Evolutionary conservation across 1,140 invertebrate genomes (phyloP).

Genomic region (Leptinotarsa undecemlineata): DNA sequence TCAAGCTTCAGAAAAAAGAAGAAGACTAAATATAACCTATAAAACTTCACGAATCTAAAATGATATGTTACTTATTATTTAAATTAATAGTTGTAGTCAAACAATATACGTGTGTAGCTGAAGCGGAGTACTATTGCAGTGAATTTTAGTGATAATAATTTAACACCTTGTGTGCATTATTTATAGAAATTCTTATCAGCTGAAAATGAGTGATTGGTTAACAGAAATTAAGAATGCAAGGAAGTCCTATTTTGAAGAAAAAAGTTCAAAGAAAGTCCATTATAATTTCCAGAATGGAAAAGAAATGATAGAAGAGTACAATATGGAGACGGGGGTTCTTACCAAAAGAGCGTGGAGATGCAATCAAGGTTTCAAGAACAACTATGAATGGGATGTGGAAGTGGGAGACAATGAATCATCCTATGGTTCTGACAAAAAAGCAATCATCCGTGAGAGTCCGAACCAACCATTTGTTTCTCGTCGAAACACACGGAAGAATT

Average conservation of each 20-base stretch:
- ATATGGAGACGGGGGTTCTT: slow-evolving; percentile 70
- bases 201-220: slow-evolving; percentile 65
- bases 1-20: too few species aligned
- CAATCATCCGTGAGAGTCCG: slow-evolving; percentile 65
- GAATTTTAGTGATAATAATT: too few species aligned
- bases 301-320: slow-evolving; percentile 81
- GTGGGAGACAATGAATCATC: slow-evolving; percentile 70
- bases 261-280: slow-evolving; percentile 71
- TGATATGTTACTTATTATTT: too few species aligned
- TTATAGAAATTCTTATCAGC: too few species aligned
- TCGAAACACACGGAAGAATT: slow-evolving; percentile 70
- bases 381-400: slow-evolving; percentile 73
- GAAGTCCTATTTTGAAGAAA: slow-evolving; percentile 69
- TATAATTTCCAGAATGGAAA: slow-evolving; percentile 70
- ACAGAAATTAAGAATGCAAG: slow-evolving; percentile 65
- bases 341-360: slow-evolving; percentile 71
- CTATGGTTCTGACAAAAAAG: slow-evolving; percentile 57
- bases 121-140: too few species aligned
- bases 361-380: slow-evolving; percentile 67
- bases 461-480: slow-evolving; percentile 70
- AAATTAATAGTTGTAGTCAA: too few species aligned
- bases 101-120: too few species aligned
- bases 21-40: too few species aligned
- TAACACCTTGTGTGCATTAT: too few species aligned
- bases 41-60: too few species aligned